Conservation (phyloP, 2,888 invertebrate species). For the Sphecodes monilicornis region DNA sequence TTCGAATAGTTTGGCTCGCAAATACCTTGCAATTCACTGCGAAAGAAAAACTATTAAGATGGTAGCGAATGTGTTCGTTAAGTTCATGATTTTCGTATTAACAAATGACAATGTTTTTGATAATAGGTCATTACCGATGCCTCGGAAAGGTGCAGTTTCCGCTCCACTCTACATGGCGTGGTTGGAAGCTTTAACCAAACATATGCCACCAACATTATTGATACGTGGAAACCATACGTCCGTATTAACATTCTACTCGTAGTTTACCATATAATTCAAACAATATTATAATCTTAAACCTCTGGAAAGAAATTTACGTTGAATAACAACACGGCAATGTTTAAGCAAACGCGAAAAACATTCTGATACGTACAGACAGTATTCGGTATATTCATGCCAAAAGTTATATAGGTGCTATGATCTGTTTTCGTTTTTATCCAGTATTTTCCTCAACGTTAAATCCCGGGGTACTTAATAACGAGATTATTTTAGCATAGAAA, state of each 20-base stretch:
- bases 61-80: background rate
- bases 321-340: slow-evolving; percentile 27
- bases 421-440: slow-evolving; percentile 59
- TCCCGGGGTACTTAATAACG: slow-evolving; percentile 38
- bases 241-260: slow-evolving; percentile 95
- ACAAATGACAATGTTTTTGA: background rate
- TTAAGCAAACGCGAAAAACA: slow-evolving; percentile 11
- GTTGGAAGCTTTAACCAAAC: slow-evolving; percentile 95
- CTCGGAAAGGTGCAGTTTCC: slow-evolving; percentile 94
- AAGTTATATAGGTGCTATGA: slow-evolving; percentile 47
- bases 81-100: too few species aligned
- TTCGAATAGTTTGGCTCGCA: background rate
- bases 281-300: slow-evolving; percentile 36
- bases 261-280: slow-evolving; percentile 76
- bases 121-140: slow-evolving; percentile 94
- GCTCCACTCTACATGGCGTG: slow-evolving; percentile 98
- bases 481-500: slow-evolving; percentile 50
- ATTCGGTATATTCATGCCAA: slow-evolving; percentile 66
- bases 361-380: slow-evolving; percentile 54
- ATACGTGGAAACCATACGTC: slow-evolving; percentile 95
- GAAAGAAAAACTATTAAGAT: background rate
- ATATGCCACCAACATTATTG: slow-evolving; percentile 95
- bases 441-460: slow-evolving; percentile 43
- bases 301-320: slow-evolving; percentile 21
- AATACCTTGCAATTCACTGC: background rate